These are phyloP conservation scores for Onchidella celtica DNA, from an alignment of 2,888 invertebrate species.

Conservation along the genomic window DNA sequence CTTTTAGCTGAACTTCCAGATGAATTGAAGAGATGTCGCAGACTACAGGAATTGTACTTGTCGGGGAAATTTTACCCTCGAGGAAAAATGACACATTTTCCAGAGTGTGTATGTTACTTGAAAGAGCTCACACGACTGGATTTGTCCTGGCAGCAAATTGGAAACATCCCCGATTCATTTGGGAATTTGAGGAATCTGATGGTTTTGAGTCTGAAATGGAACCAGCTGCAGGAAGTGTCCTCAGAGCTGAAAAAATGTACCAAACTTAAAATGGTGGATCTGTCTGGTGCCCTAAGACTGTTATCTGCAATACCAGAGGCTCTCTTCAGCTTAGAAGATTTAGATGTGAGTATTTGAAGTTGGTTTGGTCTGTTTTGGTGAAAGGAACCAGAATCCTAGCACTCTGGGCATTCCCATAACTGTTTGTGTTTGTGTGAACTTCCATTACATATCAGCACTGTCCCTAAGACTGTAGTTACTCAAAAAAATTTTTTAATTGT, in stretches of 20 bases:
- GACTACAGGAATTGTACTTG: slow-evolving; percentile 67
- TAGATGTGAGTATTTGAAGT: slow-evolving; percentile 47
- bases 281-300: slow-evolving; percentile 71
- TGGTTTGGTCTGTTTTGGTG: not conserved
- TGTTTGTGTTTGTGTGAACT: too few species aligned
- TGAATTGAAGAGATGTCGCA: slow-evolving; percentile 64
- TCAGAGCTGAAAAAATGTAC: slow-evolving; percentile 65
- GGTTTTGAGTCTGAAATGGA: slow-evolving; percentile 69
- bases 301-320: slow-evolving; percentile 68
- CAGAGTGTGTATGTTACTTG: slow-evolving; percentile 65
- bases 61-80: slow-evolving; percentile 74
- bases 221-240: slow-evolving; percentile 68
- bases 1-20: slow-evolving; percentile 63
- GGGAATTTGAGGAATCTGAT: slow-evolving; percentile 66
- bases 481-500: too few species aligned
- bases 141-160: slow-evolving; percentile 73
- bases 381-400: too few species aligned
- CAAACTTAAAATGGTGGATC: slow-evolving; percentile 64
- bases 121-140: slow-evolving; percentile 66
- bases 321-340: slow-evolving; percentile 65
- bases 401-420: too few species aligned
- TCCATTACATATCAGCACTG: too few species aligned
- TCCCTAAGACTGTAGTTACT: too few species aligned
- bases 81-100: slow-evolving; percentile 65
- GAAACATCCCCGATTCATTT: slow-evolving; percentile 70